Conservation (phyloP, 2,888 invertebrate species). For the Yponomeuta plumbellus region DNA sequence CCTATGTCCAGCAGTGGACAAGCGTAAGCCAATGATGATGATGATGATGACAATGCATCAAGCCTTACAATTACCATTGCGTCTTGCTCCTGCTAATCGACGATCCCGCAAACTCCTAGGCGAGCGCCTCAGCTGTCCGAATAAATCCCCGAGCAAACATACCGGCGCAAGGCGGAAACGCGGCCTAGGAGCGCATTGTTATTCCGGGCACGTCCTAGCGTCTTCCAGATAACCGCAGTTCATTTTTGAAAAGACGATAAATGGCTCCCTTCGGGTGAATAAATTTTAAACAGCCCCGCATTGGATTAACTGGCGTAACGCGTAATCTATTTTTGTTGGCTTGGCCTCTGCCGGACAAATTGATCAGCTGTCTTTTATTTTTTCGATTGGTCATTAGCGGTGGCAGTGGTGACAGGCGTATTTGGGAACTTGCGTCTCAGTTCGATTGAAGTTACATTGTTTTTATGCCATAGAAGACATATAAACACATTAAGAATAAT, state of each 20-base stretch:
- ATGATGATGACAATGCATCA: too few relatives aligned
- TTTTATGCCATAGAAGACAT: too few relatives aligned
- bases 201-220: conserved; percentile 65
- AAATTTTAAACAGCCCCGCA: conserved; percentile 62
- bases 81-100: background rate
- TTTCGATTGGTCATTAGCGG: background rate
- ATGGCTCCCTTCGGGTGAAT: conserved; percentile 67
- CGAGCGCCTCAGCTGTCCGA: conserved; percentile 23
- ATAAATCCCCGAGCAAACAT: conserved; percentile 12
- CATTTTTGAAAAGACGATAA: conserved; percentile 71
- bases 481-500: too few relatives aligned
- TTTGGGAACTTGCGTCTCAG: too few relatives aligned
- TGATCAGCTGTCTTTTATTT: background rate
- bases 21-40: too few relatives aligned
- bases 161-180: background rate
- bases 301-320: conserved; percentile 33
- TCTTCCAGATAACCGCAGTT: conserved; percentile 69
- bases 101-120: conserved; percentile 16
- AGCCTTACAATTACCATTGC: too few relatives aligned
- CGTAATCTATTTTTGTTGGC: conserved; percentile 30
- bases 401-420: too few relatives aligned
- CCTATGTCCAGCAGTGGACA: too few relatives aligned
- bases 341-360: background rate
- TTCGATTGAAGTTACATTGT: too few relatives aligned
- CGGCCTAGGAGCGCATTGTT: conserved; percentile 37